Percentiles rank a stretch among this genome's conserved stretches.
phyloP scores from a whole-genome alignment of 2,888 invertebrate species.

The Diplazon laetatorius region DNA sequence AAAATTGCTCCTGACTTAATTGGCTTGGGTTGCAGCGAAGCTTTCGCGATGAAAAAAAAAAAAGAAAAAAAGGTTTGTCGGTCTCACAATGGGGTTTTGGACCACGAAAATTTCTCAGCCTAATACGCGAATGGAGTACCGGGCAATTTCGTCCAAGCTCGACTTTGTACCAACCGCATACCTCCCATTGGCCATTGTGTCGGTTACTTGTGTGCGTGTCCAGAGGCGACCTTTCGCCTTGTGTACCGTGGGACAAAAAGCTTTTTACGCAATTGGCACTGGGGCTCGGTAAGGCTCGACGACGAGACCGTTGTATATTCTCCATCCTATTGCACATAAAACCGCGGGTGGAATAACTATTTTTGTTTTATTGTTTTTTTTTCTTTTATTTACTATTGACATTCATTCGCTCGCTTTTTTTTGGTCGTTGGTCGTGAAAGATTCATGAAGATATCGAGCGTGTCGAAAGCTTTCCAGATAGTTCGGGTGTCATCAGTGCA shows the following conservation, averaged over 20 bases:
- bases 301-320: neutral
- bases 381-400: conserved; percentile 27
- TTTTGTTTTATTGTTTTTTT: conserved; percentile 27
- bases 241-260: conserved; percentile 22
- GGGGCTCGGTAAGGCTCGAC: conserved; percentile 2
- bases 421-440: conserved; percentile 25
- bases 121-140: conserved; percentile 5
- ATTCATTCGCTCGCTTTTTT: conserved; percentile 2
- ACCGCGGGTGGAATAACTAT: neutral
- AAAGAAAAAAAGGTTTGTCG: conserved; percentile 2
- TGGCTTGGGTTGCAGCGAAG: conserved; percentile 6
- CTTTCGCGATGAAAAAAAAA: neutral
- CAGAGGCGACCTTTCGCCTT: neutral
- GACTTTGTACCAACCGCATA: neutral
- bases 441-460: conserved; percentile 19
- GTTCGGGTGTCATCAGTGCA: conserved; percentile 2
- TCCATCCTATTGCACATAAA: conserved; percentile 1
- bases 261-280: conserved; percentile 47
- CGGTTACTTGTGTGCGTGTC: neutral
- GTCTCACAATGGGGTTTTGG: neutral
- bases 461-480: conserved; percentile 25
- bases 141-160: neutral
- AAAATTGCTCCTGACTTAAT: conserved; percentile 7
- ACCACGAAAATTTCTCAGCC: conserved; percentile 3
- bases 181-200: neutral